These are phyloP conservation scores for Eumerus sabulonum DNA, from an alignment of 2,888 invertebrate genomes.

Conservation along the genomic window DNA sequence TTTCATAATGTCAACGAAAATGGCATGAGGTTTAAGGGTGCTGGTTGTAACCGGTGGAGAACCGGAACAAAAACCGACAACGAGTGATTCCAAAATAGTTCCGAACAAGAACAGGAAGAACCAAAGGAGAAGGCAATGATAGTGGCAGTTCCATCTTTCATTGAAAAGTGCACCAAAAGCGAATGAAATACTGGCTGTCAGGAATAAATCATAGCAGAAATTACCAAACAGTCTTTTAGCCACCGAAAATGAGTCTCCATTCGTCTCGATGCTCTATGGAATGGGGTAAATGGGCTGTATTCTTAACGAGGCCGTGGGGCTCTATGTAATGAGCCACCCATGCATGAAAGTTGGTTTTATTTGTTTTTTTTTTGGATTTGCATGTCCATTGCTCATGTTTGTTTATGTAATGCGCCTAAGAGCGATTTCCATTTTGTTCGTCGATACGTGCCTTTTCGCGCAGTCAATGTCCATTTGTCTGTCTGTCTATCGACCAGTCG, in stretches of 20 bases:
- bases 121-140: constrained; percentile 3
- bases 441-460: constrained; percentile 34
- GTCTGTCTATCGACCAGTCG: constrained; percentile 19
- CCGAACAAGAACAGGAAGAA: constrained; percentile 17
- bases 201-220: constrained; percentile 67
- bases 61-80: constrained; percentile 69
- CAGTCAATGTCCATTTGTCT: constrained; percentile 6
- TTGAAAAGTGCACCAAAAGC: constrained; percentile 65
- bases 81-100: constrained; percentile 66
- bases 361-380: constrained; percentile 26
- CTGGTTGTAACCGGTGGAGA: constrained; percentile 24
- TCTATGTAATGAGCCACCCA: background rate
- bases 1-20: constrained; percentile 65
- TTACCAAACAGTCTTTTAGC: constrained; percentile 68
- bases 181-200: constrained; percentile 67
- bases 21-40: constrained; percentile 20
- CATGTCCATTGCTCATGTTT: constrained; percentile 39
- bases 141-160: constrained; percentile 63
- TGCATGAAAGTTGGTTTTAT: constrained; percentile 50
- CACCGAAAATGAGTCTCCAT: constrained; percentile 58
- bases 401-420: constrained; percentile 38
- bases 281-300: constrained; percentile 1
- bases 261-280: background rate
- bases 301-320: no score
- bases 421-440: constrained; percentile 26